Percentiles rank a stretch among this genome's conserved stretches.
phyloP scores from a whole-genome alignment of 2,113 vertebrate species.

The rat (Rattus norvegicus) region DNA sequence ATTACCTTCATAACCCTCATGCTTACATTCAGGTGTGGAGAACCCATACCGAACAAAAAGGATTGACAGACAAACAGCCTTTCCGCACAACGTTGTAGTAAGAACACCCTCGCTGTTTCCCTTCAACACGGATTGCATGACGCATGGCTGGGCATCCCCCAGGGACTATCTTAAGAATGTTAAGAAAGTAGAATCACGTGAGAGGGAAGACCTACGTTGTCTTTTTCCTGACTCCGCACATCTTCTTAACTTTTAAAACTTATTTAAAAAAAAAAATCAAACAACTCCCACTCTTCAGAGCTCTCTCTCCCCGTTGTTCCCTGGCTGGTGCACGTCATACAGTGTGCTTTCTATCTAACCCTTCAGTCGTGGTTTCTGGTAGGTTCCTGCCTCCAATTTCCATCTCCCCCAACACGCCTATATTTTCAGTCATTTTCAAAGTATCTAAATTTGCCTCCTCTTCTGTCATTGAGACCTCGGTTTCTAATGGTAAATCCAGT shows the following conservation, averaged over 20 bases:
- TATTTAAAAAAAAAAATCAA: neutral
- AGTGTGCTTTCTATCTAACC: constrained; percentile 16
- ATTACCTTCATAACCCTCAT: constrained; percentile 13
- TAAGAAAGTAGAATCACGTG: neutral
- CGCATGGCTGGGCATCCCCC: neutral
- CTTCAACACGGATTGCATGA: neutral
- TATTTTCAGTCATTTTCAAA: constrained; percentile 45
- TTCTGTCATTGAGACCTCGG: constrained; percentile 36
- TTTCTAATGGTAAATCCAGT: constrained; percentile 59
- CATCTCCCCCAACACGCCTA: neutral
- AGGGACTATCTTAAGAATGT: constrained; percentile 16
- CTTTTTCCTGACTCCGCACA: neutral
- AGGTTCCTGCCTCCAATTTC: constrained; percentile 7
- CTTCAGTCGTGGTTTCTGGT: neutral
- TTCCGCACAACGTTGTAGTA: neutral
- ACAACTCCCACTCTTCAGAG: neutral
- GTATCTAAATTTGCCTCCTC: constrained; percentile 10
- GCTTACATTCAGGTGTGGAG: neutral
- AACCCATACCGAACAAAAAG: neutral
- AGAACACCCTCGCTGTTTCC: neutral
- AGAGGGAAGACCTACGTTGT: constrained; percentile 42
- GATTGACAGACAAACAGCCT: neutral
- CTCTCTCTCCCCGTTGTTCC: neutral
- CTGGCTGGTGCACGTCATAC: neutral
- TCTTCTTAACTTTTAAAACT: neutral